Conservation (phyloP, 2,888 invertebrate genomes). For the Orthosia gracilis region DNA sequence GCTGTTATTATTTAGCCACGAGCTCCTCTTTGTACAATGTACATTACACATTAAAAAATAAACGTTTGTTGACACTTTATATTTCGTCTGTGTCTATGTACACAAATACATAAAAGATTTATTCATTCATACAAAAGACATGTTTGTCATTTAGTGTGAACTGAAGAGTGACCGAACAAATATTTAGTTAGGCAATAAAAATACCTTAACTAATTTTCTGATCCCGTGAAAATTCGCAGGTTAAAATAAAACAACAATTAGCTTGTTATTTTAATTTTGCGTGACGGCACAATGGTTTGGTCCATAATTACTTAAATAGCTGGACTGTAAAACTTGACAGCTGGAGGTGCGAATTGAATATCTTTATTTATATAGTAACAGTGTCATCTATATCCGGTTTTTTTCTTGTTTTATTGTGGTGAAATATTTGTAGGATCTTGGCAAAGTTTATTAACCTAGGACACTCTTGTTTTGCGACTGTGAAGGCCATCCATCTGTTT, state of each 20-base stretch:
- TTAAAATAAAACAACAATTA: constrained; percentile 16
- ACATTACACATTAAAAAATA: no score
- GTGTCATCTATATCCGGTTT: constrained; percentile 28
- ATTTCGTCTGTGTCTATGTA: background rate
- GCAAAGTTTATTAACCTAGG: constrained; percentile 35
- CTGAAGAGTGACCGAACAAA: background rate
- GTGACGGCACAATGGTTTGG: constrained; percentile 15
- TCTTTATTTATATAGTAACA: constrained; percentile 15
- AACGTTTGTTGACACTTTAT: no score
- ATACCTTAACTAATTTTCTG: background rate
- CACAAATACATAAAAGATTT: background rate
- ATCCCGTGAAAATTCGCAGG: constrained; percentile 21
- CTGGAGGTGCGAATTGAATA: constrained; percentile 23
- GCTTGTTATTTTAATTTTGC: constrained; percentile 46
- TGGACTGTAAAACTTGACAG: constrained; percentile 16
- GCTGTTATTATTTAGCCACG: no score
- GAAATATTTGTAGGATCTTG: constrained; percentile 11
- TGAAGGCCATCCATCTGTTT: background rate
- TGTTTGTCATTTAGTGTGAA: constrained; percentile 2
- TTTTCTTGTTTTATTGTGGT: background rate
- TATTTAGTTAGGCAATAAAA: background rate
- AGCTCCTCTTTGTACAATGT: no score
- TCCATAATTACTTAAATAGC: constrained; percentile 35
- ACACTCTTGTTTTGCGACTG: background rate
- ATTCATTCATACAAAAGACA: background rate